Conservation (phyloP, 1,140 invertebrate species). For the Lutraria rhynchaena region DNA sequence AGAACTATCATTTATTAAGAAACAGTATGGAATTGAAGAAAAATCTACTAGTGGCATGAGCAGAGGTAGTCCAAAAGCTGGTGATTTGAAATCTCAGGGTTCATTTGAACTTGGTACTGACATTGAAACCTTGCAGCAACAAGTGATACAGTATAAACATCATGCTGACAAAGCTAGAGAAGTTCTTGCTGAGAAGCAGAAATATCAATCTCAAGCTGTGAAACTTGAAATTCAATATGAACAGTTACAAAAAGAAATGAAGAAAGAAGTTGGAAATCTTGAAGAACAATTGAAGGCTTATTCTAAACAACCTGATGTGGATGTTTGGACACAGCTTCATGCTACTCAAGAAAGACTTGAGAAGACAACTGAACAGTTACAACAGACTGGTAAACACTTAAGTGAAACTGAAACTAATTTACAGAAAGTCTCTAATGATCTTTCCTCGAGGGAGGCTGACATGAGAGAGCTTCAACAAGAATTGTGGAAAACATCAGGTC, state of each 20-base stretch:
- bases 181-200: conserved; percentile 48
- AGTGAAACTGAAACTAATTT: conserved; percentile 46
- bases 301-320: conserved; percentile 26
- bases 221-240: conserved; percentile 53
- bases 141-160: conserved; percentile 44
- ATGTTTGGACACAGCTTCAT: conserved; percentile 56
- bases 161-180: conserved; percentile 43
- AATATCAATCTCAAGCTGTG: conserved; percentile 57
- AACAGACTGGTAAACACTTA: conserved; percentile 36
- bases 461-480: conserved; percentile 48
- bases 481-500: conserved; percentile 43
- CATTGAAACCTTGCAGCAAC: conserved; percentile 50
- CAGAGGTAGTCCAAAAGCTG: conserved; percentile 33
- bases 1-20: conserved; percentile 43
- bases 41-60: neutral
- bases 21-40: conserved; percentile 52
- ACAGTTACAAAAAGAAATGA: conserved; percentile 52
- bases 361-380: conserved; percentile 56
- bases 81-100: conserved; percentile 35
- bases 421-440: conserved; percentile 22
- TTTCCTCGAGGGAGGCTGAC: conserved; percentile 8
- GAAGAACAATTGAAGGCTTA: conserved; percentile 55
- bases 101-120: conserved; percentile 54
- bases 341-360: conserved; percentile 61
- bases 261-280: conserved; percentile 43